Conservation (phyloP, 1,140 invertebrate species). For the Eubasilissa regina region DNA sequence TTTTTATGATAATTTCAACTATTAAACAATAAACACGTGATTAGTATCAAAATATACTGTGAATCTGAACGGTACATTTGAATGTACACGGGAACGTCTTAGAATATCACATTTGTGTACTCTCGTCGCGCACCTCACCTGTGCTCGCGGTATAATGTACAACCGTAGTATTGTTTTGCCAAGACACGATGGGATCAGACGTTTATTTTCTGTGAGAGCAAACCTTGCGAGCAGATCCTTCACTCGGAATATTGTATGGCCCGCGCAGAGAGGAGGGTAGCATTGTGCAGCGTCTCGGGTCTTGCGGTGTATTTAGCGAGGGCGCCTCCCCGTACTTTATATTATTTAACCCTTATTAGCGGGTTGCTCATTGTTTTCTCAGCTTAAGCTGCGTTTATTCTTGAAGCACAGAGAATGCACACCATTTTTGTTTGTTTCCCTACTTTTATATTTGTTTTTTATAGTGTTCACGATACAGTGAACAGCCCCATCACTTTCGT, state of each 20-base stretch:
- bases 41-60: too few relatives aligned
- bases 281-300: too few relatives aligned
- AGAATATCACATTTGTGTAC: too few relatives aligned
- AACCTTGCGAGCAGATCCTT: conserved; percentile 22
- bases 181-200: conserved; percentile 26
- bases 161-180: not conserved
- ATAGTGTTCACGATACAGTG: too few relatives aligned
- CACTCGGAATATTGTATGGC: not conserved
- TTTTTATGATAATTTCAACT: too few relatives aligned
- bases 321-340: conserved; percentile 60
- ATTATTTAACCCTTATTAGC: conserved; percentile 70
- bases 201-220: conserved; percentile 13
- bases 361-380: conserved; percentile 69
- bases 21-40: too few relatives aligned
- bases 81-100: too few relatives aligned
- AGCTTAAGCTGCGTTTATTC: conserved; percentile 63
- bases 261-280: not conserved
- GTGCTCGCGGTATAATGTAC: conserved; percentile 14
- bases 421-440: conserved; percentile 3
- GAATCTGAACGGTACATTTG: too few relatives aligned
- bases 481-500: too few relatives aligned
- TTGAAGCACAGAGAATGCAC: conserved; percentile 5
- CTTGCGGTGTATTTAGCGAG: too few relatives aligned
- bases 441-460: not conserved
- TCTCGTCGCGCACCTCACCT: not conserved